Conservation (phyloP, 2,797 vertebrate species). For the Lutjanus argentimaculatus region DNA sequence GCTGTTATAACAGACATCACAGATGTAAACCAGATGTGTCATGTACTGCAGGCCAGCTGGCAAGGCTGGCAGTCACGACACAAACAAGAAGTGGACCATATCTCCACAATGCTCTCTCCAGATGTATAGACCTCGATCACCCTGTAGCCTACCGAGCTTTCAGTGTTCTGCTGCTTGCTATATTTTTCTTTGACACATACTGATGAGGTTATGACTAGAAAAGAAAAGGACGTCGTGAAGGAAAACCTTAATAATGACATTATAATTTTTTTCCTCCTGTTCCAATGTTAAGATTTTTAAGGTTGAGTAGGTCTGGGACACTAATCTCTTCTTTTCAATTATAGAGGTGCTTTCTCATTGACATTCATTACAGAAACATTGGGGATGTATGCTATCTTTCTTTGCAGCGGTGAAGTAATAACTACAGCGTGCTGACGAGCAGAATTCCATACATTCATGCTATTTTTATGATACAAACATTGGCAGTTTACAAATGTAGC, state of each 20-base stretch:
- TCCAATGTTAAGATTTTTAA: conserved; percentile 6
- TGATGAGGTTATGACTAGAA: conserved; percentile 18
- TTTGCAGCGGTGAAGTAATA: background rate
- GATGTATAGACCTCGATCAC: background rate
- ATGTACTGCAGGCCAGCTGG: background rate
- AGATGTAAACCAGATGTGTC: background rate
- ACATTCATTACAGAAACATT: conserved; percentile 8
- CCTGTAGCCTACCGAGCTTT: background rate
- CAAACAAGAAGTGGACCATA: conserved; percentile 8
- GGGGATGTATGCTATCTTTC: background rate
- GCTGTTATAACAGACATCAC: background rate
- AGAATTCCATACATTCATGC: background rate
- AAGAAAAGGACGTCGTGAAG: background rate
- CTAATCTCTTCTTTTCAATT: background rate
- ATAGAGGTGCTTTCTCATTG: background rate
- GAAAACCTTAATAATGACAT: conserved; percentile 27
- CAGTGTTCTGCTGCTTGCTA: background rate
- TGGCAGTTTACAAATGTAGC: background rate
- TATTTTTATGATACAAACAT: background rate
- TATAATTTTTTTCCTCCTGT: background rate
- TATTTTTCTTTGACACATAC: conserved; percentile 14
- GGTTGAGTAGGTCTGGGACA: conserved; percentile 12
- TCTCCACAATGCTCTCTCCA: background rate
- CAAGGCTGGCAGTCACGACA: background rate
- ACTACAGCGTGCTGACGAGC: background rate